Base-by-base conservation (phyloP, 2,888 invertebrate genomes). In the Eupelmus urozonus region DNA sequence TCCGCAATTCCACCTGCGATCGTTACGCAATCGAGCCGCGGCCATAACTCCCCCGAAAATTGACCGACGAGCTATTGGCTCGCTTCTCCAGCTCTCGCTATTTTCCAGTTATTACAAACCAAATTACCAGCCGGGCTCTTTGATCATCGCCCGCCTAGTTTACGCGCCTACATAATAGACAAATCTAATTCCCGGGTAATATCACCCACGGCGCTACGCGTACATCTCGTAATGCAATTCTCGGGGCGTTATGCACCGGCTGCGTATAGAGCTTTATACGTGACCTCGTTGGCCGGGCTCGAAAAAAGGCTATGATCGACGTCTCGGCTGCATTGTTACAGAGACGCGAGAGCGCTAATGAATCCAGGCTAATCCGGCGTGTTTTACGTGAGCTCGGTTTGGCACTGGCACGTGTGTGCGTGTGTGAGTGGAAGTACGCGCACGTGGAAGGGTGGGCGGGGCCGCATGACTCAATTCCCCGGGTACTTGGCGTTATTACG, bases 361-460 rank as follows among this genome's bases (percentile, higher is more conserved):
- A 59, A 70, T 59, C 60, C 60, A 20, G 49, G 49, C 29, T 59
- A 60, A 60, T 71, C 59, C 60, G 9, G 20, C 16, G 13, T 59
- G 45, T 20, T 70, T 59, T 16, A 42, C 25, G 18, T n/a, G n/a
- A n/a, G n/a, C n/a, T n/a, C n/a, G n/a, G n/a, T n/a, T n/a, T n/a
- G n/a, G n/a, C n/a, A n/a, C n/a, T n/a, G n/a, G n/a, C n/a, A n/a
- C n/a, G n/a, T n/a, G n/a, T n/a, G n/a, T n/a, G n/a, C n/a, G n/a
- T n/a, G n/a, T n/a, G n/a, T n/a, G n/a, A n/a, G n/a, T n/a, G n/a
- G n/a, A n/a, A n/a, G n/a, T n/a, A n/a, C n/a, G n/a, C n/a, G n/a
- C n/a, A n/a, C n/a, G n/a, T n/a, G n/a, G n/a, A n/a, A n/a, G n/a
- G n/a, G n/a, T n/a, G n/a, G n/a, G n/a, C n/a, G n/a, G n/a, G n/a